phyloP scores from a whole-genome alignment of 2,888 invertebrate genomes.

The Apotomis turbidana region DNA sequence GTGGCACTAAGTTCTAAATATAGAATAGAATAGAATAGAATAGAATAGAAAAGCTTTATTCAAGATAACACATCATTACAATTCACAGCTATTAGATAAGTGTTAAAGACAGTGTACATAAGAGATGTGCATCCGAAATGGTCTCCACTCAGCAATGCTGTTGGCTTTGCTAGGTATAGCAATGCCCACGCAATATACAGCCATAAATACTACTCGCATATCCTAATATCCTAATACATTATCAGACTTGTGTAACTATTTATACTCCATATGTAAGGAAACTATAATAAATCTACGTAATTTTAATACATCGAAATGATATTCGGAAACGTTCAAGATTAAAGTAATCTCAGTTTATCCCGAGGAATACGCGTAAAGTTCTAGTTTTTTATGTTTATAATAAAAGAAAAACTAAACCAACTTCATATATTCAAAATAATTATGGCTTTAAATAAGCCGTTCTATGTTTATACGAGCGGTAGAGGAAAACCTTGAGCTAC shows the following conservation, averaged over 20 bases:
- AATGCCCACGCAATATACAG: no score
- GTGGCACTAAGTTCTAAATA: no score
- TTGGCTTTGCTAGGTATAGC: no score
- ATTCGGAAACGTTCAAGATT: background rate
- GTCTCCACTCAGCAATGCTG: no score
- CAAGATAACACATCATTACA: no score
- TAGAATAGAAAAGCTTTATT: no score
- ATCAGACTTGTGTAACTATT: background rate
- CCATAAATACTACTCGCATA: background rate
- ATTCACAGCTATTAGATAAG: no score
- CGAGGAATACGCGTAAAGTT: slow-evolving; percentile 8
- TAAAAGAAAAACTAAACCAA: slow-evolving; percentile 20
- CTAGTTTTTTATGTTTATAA: slow-evolving; percentile 8
- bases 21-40: no score
- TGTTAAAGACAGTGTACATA: no score
- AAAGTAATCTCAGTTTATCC: background rate
- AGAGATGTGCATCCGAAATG: no score
- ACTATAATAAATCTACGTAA: background rate
- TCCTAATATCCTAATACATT: background rate
- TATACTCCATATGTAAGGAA: background rate
- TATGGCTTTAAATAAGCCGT: slow-evolving; percentile 34
- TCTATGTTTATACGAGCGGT: slow-evolving; percentile 38
- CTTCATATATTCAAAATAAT: slow-evolving; percentile 30
- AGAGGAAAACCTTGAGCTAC: slow-evolving; percentile 42
- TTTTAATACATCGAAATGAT: background rate